Base-by-base conservation (phyloP, 2,797 vertebrate genomes). In the Rachycentron canadum region DNA sequence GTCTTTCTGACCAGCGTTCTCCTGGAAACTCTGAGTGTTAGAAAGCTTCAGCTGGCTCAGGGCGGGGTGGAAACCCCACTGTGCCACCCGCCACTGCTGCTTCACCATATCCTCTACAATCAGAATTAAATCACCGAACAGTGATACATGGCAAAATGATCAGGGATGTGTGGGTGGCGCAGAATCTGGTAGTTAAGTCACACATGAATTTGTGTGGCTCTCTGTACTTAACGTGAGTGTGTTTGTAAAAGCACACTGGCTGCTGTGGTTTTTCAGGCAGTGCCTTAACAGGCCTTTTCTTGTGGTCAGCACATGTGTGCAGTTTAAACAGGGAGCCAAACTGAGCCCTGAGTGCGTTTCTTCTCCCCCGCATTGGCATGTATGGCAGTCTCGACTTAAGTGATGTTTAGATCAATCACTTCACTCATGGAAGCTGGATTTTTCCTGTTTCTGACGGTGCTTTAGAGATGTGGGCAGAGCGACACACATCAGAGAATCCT, bases 241-340 rank as follows among this genome's bases (percentile, higher is more conserved):
- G 85, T 90, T 91, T 90, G 88, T 85, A 89, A 87, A 91, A 92
- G 90, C 88, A 87, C 86, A 70, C 84, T 88, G 91, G 92, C 88
- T 90, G 93, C 91, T 86, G 85, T 64, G 93, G 93, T 94, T 94
- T 95, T 94, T 93, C 93, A 83, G 94, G 91, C 93, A 86, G 87
- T 86, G 88, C 91, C 89, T 93, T 93, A 92, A 92, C 88, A 47
- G 89, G 85, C 85, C 92, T 95, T 95, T 95, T 96, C 93, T 96
- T 96, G 95, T 95, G 95, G 95, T 93, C 91, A 69, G 86, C 94
- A 93, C 93, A 95, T 95, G 91, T 95, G 94, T 89, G 93, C 69
- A 90, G 92, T 93, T 95, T 92, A 93, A 92, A 91, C 89, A 86
- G 74, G 75, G 81, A 93, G 84, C 92, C 91, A 89, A 92, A 89